Evolutionary conservation across 2,888 invertebrate genomes (phyloP).

Genomic region (Brassicogethes aeneus): DNA sequence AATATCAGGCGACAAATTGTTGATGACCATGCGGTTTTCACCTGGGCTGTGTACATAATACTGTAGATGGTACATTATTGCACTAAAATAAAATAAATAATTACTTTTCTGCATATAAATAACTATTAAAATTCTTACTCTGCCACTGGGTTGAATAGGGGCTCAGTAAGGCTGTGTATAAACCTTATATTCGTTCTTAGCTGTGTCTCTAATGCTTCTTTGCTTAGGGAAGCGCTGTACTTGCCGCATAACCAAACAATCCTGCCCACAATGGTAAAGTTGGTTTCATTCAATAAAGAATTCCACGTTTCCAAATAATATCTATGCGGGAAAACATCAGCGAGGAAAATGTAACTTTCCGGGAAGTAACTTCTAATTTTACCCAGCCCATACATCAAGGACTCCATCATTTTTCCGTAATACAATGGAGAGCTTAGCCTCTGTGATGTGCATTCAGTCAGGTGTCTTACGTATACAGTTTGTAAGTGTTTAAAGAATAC

Average conservation of each 20-base stretch:
- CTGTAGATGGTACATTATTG: slow-evolving; percentile 16
- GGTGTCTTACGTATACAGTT: slow-evolving; percentile 17
- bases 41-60: slow-evolving; percentile 10
- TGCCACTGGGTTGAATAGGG: slow-evolving; percentile 15
- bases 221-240: slow-evolving; percentile 13
- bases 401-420: slow-evolving; percentile 17
- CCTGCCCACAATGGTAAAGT: slow-evolving; percentile 12
- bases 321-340: slow-evolving; percentile 12
- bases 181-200: slow-evolving; percentile 13
- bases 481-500: slow-evolving; percentile 16
- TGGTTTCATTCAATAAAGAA: slow-evolving; percentile 6
- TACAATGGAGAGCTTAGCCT: slow-evolving; percentile 12
- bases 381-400: slow-evolving; percentile 21
- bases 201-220: slow-evolving; percentile 15
- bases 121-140: slow-evolving; percentile 14
- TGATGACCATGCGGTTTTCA: slow-evolving; percentile 13
- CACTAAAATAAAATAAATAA: slow-evolving; percentile 14
- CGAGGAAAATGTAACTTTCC: slow-evolving; percentile 8
- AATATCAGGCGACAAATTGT: slow-evolving; percentile 12
- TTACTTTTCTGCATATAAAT: slow-evolving; percentile 2
- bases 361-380: slow-evolving; percentile 10
- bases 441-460: slow-evolving; percentile 13
- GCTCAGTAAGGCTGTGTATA: slow-evolving; percentile 8
- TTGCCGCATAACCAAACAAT: slow-evolving; percentile 19
- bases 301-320: slow-evolving; percentile 20